Percentiles rank a stretch among this genome's conserved stretches.
Evolutionary conservation across 2,797 vertebrate genomes (phyloP).

Genomic region (Phoeniculus purpureus): DNA sequence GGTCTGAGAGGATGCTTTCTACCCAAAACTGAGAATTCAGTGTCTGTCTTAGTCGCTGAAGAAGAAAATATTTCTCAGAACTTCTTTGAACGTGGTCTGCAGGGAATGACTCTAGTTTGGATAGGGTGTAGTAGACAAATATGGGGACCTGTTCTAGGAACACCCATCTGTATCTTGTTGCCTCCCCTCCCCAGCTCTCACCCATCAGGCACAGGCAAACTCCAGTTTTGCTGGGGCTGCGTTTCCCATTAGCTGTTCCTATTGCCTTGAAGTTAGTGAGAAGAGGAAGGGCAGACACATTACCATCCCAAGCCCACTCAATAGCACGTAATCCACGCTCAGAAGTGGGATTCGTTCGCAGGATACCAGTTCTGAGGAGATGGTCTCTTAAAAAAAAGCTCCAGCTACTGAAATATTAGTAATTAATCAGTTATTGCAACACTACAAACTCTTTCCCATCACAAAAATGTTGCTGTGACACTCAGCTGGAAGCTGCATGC

Average conservation of each 20-base stretch:
- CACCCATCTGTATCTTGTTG: accelerated
- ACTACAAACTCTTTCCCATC: slow-evolving; percentile 27
- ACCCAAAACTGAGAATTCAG: not conserved
- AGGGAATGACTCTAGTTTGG: not conserved
- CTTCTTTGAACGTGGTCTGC: not conserved
- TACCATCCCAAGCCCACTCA: not conserved
- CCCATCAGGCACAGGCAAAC: not conserved
- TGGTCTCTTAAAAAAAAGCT: not conserved
- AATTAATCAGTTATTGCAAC: slow-evolving; percentile 40
- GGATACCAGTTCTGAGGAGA: not conserved
- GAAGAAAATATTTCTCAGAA: not conserved
- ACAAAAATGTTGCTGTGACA: slow-evolving; percentile 9
- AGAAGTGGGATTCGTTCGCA: not conserved
- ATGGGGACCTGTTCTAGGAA: accelerated
- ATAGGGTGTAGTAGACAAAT: accelerated
- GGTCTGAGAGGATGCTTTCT: not conserved
- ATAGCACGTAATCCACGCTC: not conserved
- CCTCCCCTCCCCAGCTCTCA: not conserved
- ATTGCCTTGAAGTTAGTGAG: not conserved
- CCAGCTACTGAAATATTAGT: not conserved
- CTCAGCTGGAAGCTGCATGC: not conserved
- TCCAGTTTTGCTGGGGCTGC: accelerated
- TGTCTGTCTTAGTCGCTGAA: not conserved
- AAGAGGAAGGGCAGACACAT: not conserved
- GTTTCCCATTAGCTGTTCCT: accelerated